Evolutionary conservation across 2,797 vertebrate species (phyloP).

Genomic region (Bothrops alternatus): DNA sequence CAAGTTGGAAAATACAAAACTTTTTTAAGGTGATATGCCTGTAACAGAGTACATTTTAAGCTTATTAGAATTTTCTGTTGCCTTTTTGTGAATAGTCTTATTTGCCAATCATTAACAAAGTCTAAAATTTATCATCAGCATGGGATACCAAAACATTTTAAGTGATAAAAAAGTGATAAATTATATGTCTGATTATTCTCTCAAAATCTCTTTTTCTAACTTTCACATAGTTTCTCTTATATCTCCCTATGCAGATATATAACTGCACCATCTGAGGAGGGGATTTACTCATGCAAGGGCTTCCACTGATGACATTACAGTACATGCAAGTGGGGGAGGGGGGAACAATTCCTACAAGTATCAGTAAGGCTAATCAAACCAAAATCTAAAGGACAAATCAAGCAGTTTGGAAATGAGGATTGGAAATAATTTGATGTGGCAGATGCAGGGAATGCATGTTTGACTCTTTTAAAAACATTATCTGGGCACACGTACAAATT

Average conservation of each 20-base stretch:
- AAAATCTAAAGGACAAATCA: background rate
- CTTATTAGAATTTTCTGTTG: background rate
- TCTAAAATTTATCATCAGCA: background rate
- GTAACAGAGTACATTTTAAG: background rate
- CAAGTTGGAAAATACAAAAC: background rate
- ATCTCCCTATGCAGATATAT: background rate
- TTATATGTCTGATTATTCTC: background rate
- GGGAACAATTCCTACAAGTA: background rate
- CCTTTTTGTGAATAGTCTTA: background rate
- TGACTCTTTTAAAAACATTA: background rate
- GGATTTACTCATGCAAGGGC: background rate
- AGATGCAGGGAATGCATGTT: background rate
- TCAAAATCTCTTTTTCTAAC: background rate
- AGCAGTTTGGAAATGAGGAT: background rate
- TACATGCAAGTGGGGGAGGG: background rate
- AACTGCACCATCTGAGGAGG: background rate
- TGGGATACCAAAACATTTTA: background rate
- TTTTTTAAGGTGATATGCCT: background rate
- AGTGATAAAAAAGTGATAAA: background rate
- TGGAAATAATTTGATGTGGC: background rate
- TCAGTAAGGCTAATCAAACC: background rate
- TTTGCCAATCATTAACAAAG: background rate
- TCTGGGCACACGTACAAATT: background rate
- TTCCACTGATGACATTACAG: background rate
- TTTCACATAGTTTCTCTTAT: background rate